These are phyloP conservation scores for Agapostemon virescens DNA, from an alignment of 2,888 invertebrate species.

Conservation along the genomic window DNA sequence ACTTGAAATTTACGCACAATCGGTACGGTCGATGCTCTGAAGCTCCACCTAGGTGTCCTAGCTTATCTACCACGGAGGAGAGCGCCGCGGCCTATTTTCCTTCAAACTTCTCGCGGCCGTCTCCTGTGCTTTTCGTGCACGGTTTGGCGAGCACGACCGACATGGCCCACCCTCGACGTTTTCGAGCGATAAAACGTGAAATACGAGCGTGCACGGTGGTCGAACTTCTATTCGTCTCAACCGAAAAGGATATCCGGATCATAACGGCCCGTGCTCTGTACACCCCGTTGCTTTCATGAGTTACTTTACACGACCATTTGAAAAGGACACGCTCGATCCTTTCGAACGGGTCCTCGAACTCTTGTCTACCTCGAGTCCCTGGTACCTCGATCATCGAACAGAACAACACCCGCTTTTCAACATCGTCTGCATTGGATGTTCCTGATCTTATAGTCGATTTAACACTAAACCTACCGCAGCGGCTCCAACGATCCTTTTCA, in stretches of 20 bases:
- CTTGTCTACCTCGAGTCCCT: conserved; percentile 2
- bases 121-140: conserved; percentile 40
- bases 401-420: neutral
- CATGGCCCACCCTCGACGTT: conserved; percentile 67
- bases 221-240: conserved; percentile 62
- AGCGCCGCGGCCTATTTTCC: conserved; percentile 23
- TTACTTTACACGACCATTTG: conserved; percentile 61
- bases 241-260: conserved; percentile 77
- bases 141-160: conserved; percentile 55
- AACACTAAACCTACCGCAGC: too few relatives aligned
- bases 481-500: too few relatives aligned
- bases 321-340: conserved; percentile 41
- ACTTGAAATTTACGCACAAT: conserved; percentile 32
- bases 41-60: conserved; percentile 9
- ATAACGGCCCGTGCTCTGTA: conserved; percentile 73
- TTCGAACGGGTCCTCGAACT: conserved; percentile 8
- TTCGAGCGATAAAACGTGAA: conserved; percentile 79
- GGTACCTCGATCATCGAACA: conserved; percentile 25
- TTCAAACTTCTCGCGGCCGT: conserved; percentile 29
- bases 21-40: conserved; percentile 32
- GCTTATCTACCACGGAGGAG: conserved; percentile 29
- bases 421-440: neutral
- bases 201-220: conserved; percentile 71
- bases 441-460: neutral
- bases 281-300: conserved; percentile 67